Evolutionary conservation across 1,140 invertebrate genomes (phyloP).

Genomic region (Heliconius melpomene): DNA sequence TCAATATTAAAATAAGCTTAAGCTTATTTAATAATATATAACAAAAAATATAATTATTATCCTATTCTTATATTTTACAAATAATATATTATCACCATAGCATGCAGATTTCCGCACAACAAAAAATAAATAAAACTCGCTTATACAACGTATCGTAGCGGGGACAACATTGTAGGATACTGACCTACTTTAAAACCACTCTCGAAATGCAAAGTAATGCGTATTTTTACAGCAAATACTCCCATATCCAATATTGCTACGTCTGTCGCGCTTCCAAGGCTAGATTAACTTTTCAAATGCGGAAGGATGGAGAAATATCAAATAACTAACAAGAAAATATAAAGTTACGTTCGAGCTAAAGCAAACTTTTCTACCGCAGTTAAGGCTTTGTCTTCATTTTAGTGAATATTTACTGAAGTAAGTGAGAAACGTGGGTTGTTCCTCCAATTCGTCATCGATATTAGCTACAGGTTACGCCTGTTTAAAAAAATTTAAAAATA

Average conservation of each 20-base stretch:
- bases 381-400: constrained; percentile 4
- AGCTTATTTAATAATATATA: too few relatives aligned
- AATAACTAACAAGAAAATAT: constrained; percentile 35
- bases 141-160: constrained; percentile 2
- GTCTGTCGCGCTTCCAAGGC: constrained; percentile 50
- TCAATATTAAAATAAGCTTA: too few relatives aligned
- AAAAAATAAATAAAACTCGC: not conserved
- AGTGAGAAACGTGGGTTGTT: not conserved
- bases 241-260: constrained; percentile 62
- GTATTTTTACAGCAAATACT: constrained; percentile 56
- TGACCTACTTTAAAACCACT: constrained; percentile 63
- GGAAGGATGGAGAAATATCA: constrained; percentile 38
- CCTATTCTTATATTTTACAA: not conserved
- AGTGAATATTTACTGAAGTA: not conserved
- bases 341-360: constrained; percentile 19
- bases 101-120: not conserved
- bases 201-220: constrained; percentile 45
- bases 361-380: constrained; percentile 3
- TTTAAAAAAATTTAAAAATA: too few relatives aligned
- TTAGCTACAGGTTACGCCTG: not conserved
- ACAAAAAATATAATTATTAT: too few relatives aligned
- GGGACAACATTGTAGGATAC: constrained; percentile 39
- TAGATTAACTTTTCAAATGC: constrained; percentile 48
- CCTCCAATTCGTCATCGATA: not conserved
- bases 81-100: not conserved